A percentile compares a stretch with the other conserved stretches of the same genome.
These are phyloP conservation scores for Synanthedon vespiformis DNA, from an alignment of 2,888 invertebrate species.

Conservation along the genomic window DNA sequence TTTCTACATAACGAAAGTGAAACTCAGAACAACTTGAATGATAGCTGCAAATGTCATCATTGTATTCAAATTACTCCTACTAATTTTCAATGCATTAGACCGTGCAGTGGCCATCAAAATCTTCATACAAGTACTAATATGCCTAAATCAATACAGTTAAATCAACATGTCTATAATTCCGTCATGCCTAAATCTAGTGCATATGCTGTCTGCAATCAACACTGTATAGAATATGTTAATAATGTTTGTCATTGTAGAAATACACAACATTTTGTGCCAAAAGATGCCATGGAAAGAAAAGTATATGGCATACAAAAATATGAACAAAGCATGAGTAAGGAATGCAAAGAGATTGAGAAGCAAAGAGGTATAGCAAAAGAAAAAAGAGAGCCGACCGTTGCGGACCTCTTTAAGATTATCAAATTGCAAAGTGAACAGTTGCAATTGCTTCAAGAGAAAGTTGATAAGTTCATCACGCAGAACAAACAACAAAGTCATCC, in stretches of 20 bases:
- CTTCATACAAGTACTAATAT: background rate
- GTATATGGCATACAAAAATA: slow-evolving; percentile 46
- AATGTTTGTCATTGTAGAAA: slow-evolving; percentile 15
- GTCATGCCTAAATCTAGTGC: background rate
- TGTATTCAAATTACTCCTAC: slow-evolving; percentile 19
- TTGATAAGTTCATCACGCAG: slow-evolving; percentile 63
- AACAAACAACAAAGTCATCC: slow-evolving; percentile 20
- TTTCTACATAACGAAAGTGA: background rate
- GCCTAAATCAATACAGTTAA: background rate
- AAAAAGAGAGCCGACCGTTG: slow-evolving; percentile 64
- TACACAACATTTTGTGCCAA: slow-evolving; percentile 8
- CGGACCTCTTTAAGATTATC: slow-evolving; percentile 74
- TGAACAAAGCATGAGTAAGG: slow-evolving; percentile 29
- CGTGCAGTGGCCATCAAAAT: background rate
- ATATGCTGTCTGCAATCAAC: background rate
- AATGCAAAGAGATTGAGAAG: slow-evolving; percentile 35
- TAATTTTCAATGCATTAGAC: background rate
- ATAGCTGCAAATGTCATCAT: slow-evolving; percentile 39
- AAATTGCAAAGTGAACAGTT: slow-evolving; percentile 77
- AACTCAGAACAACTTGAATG: slow-evolving; percentile 1
- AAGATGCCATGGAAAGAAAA: slow-evolving; percentile 46
- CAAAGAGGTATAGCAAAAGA: slow-evolving; percentile 38
- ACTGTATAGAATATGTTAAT: background rate
- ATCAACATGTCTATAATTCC: background rate
- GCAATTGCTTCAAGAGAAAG: slow-evolving; percentile 73